These are phyloP conservation scores for Lucilia sericata DNA, from an alignment of 1,140 invertebrate genomes.

Conservation along the genomic window DNA sequence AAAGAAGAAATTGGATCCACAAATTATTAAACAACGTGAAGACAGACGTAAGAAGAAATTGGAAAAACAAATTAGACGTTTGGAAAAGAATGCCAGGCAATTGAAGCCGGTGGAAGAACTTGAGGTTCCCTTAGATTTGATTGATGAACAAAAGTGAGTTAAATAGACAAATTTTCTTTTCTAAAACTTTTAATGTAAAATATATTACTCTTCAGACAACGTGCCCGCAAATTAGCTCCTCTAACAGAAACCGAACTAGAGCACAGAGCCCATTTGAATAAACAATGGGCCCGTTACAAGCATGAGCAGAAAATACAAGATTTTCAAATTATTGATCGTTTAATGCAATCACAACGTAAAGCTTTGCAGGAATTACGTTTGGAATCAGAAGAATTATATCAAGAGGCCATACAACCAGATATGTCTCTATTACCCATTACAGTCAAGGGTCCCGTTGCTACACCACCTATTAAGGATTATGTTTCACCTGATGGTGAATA, in stretches of 20 bases:
- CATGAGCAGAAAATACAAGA: conserved; percentile 73
- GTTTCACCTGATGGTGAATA: conserved; percentile 87
- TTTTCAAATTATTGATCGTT: conserved; percentile 76
- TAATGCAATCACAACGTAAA: conserved; percentile 77
- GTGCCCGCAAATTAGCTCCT: conserved; percentile 68
- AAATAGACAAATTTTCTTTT: neutral
- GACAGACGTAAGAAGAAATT: conserved; percentile 83
- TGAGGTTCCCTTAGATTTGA: conserved; percentile 76
- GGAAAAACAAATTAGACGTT: conserved; percentile 83
- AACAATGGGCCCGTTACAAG: conserved; percentile 81
- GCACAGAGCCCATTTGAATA: conserved; percentile 72
- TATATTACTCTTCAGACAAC: conserved; percentile 68
- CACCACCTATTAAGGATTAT: conserved; percentile 84
- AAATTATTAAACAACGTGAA: conserved; percentile 80
- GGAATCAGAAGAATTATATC: conserved; percentile 85
- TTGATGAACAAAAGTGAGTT: conserved; percentile 59
- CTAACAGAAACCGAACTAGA: conserved; percentile 71
- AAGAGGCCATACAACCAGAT: conserved; percentile 85
- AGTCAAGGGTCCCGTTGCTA: conserved; percentile 78
- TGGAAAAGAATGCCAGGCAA: conserved; percentile 81
- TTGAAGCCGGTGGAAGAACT: conserved; percentile 86
- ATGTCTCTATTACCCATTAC: conserved; percentile 75
- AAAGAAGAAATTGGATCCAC: conserved; percentile 87
- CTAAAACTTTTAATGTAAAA: neutral
- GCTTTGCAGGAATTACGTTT: conserved; percentile 81